A percentile compares a stretch with the other conserved stretches of the same genome.
Conservation (phyloP, 2,113 vertebrate genomes). For the Sceloporus undulatus region DNA sequence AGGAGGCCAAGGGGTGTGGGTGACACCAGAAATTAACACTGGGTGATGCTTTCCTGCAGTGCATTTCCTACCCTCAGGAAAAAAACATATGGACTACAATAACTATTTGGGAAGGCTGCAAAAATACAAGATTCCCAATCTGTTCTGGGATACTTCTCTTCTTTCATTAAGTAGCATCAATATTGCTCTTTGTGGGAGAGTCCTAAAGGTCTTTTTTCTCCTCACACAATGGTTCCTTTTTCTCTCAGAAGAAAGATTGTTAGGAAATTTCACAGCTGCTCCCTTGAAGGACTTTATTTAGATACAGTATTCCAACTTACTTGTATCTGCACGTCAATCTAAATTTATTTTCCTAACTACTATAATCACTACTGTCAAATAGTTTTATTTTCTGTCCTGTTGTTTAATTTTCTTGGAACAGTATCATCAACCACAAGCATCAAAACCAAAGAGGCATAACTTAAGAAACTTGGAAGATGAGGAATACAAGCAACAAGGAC, state of each 20-base stretch:
- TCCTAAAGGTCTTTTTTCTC: background rate
- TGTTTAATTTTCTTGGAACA: background rate
- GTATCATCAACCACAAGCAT: slow-evolving; percentile 32
- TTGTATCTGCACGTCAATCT: no score
- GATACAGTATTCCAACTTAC: background rate
- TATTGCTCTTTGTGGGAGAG: background rate
- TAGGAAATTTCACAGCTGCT: background rate
- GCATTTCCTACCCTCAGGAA: background rate
- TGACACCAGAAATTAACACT: no score
- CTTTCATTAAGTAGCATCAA: background rate
- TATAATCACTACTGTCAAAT: no score
- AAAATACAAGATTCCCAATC: background rate
- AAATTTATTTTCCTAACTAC: background rate
- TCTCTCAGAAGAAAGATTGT: background rate
- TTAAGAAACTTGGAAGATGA: slow-evolving; percentile 21
- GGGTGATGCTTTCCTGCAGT: no score
- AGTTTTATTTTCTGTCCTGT: background rate
- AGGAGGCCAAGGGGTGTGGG: no score
- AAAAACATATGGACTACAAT: background rate
- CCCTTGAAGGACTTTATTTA: background rate
- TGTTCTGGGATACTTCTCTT: background rate
- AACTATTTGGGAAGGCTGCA: background rate
- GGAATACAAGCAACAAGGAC: slow-evolving; percentile 14
- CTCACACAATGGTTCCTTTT: background rate
- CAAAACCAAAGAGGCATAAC: background rate